Percentiles rank a stretch among this genome's conserved stretches.
Evolutionary conservation across 2,888 invertebrate genomes (phyloP).

Genomic region (Octodonta nipae): DNA sequence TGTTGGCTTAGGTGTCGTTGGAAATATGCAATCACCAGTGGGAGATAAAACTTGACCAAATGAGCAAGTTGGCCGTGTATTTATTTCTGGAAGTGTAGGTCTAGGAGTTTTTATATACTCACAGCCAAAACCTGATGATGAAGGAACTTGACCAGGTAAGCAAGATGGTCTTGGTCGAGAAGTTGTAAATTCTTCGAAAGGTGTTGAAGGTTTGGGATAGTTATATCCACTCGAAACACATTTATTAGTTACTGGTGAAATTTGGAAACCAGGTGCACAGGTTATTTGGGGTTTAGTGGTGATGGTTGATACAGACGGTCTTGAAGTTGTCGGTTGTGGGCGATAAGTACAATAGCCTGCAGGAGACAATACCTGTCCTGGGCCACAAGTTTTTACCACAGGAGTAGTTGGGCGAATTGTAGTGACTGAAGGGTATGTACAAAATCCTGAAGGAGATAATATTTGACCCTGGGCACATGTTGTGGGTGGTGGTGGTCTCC

Average conservation of each 20-base stretch:
- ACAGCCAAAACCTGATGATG: slow-evolving; percentile 9
- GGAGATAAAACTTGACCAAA: slow-evolving; percentile 1
- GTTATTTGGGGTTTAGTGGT: too few relatives aligned
- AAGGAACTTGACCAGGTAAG: slow-evolving; percentile 29
- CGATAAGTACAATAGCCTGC: slow-evolving; percentile 13
- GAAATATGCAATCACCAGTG: not conserved
- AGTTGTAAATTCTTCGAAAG: slow-evolving; percentile 6
- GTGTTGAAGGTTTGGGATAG: slow-evolving; percentile 11
- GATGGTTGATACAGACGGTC: too few relatives aligned
- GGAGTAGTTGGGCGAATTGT: not conserved
- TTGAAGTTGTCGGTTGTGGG: too few relatives aligned
- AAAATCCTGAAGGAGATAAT: slow-evolving; percentile 12
- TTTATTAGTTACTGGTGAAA: slow-evolving; percentile 7
- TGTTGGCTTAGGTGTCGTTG: slow-evolving; percentile 10
- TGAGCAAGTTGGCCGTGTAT: slow-evolving; percentile 2
- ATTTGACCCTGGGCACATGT: slow-evolving; percentile 12
- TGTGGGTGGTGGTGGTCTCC: slow-evolving; percentile 4
- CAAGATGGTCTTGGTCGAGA: slow-evolving; percentile 20
- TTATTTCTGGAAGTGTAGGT: slow-evolving; percentile 7
- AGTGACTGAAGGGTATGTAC: not conserved
- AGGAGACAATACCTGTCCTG: slow-evolving; percentile 9
- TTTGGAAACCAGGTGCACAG: slow-evolving; percentile 10
- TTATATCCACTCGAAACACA: slow-evolving; percentile 8
- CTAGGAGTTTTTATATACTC: slow-evolving; percentile 11
- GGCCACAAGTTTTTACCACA: slow-evolving; percentile 11